These are phyloP conservation scores for Dendrolimus punctatus DNA, from an alignment of 1,140 invertebrate species.

Conservation along the genomic window DNA sequence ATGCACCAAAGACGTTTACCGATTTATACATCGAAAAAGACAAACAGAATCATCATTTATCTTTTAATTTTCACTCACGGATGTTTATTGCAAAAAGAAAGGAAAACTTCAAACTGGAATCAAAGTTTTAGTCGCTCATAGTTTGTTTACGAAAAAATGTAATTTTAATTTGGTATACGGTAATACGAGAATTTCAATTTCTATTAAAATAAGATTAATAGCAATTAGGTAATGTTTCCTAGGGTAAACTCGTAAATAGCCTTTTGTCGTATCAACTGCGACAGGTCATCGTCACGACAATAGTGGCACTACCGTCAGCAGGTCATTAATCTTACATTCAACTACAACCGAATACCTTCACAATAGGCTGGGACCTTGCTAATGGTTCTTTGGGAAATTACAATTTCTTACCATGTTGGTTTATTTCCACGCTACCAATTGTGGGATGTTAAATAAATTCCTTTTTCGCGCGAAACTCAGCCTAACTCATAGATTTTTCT, in stretches of 20 bases:
- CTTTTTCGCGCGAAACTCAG: constrained; percentile 18
- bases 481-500: constrained; percentile 14
- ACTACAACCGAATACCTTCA: constrained; percentile 31
- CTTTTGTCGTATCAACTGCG: constrained; percentile 46
- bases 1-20: no score
- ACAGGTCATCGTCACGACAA: constrained; percentile 42
- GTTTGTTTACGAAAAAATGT: no score
- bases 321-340: constrained; percentile 66
- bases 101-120: no score
- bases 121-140: no score
- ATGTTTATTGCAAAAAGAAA: no score
- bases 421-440: constrained; percentile 10
- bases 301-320: constrained; percentile 19
- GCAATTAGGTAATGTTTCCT: constrained; percentile 36
- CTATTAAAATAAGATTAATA: constrained; percentile 2
- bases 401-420: constrained; percentile 32
- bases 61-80: no score
- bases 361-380: constrained; percentile 51
- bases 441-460: constrained; percentile 10
- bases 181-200: no score
- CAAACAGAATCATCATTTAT: no score
- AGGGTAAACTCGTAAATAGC: constrained; percentile 23
- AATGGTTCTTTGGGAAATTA: constrained; percentile 50
- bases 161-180: no score
- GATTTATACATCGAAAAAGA: no score